Evolutionary conservation across 2,797 vertebrate species (phyloP), one percentile per base, ranked within the genome.

Genomic region (Platyrinchus mystaceus): DNA sequence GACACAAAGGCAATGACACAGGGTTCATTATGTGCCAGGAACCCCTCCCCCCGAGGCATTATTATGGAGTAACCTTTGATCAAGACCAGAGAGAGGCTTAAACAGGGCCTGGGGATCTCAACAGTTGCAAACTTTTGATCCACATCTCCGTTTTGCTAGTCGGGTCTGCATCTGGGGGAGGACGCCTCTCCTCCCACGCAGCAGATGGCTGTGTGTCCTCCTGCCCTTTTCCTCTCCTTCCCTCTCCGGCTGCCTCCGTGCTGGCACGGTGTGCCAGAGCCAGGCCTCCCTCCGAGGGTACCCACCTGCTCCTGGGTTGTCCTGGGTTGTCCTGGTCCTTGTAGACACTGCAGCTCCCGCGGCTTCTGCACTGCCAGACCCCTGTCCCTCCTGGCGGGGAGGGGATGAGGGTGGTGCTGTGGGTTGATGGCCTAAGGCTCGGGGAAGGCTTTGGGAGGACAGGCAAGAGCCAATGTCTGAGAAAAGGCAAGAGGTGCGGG

Each of bases 31-130:
- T 96, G 94, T 95, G 92, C 82, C 43, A 52, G 87, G 76, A 94
- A 66, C 82, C 84, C 93, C 92, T 92, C 88, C 93, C 87, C 95
- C 91, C 5, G 39, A 55, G 87, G 84, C 87, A 94, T 96, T 97
- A 95, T 95, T 89, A 73, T 36, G 52, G 92, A 69, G 73, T 82
- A 95, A 92, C 94, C 96, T 97, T 96, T 97, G 96, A 96, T 97
- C 95, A 95, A 73, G 91, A 97, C 73, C 96, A 94, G 89, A 95
- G 93, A 95, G 84, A 88, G 76, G 91, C 92, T 95, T 96, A 96
- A 94, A 92, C 39, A 47, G 88, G 79, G 92, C 76, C 87, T 75
- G 76, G 52, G 76, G 55, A 81, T 93, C 94, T 96, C 69, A 84
- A 59, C 84, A 56, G 84, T 94, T 71, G 53, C 79, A 58, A 81